Conservation (phyloP, 2,888 invertebrate species). For the Polyploca ridens region DNA sequence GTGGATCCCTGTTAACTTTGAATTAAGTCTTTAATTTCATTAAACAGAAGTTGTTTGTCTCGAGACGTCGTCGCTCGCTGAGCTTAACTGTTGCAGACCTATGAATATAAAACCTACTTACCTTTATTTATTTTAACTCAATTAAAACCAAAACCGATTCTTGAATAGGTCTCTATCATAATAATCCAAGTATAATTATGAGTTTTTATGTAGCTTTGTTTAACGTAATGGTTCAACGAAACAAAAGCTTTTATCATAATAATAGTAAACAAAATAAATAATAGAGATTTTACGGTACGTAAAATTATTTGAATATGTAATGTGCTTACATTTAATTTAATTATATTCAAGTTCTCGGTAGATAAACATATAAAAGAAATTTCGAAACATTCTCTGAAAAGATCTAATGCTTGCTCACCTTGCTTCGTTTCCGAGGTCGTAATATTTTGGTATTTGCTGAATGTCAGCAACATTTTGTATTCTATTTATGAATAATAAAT, state of each 20-base stretch:
- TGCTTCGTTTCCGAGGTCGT: too few species aligned
- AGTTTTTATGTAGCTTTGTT: too few species aligned
- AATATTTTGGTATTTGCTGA: too few species aligned
- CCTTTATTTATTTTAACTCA: not conserved
- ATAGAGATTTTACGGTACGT: not conserved
- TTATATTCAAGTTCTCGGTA: not conserved
- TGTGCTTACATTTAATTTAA: not conserved
- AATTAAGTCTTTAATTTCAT: conserved; percentile 6
- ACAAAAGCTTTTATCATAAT: too few species aligned
- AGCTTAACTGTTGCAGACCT: not conserved
- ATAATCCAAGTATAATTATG: too few species aligned
- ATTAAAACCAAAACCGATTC: not conserved
- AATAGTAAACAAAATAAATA: not conserved
- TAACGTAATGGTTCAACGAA: too few species aligned
- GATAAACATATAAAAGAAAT: too few species aligned
- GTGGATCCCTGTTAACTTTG: conserved; percentile 5
- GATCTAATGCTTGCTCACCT: too few species aligned
- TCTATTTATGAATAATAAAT: too few species aligned
- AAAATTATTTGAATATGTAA: not conserved
- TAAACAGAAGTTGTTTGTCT: conserved; percentile 3
- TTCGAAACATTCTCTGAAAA: too few species aligned
- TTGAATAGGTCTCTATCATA: too few species aligned
- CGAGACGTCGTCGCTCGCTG: conserved; percentile 2
- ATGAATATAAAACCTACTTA: not conserved
- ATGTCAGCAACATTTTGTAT: too few species aligned